Percentiles rank a stretch among this genome's conserved stretches.
phyloP scores from a whole-genome alignment of 2,888 invertebrate species.

The Limnephilus rhombicus region DNA sequence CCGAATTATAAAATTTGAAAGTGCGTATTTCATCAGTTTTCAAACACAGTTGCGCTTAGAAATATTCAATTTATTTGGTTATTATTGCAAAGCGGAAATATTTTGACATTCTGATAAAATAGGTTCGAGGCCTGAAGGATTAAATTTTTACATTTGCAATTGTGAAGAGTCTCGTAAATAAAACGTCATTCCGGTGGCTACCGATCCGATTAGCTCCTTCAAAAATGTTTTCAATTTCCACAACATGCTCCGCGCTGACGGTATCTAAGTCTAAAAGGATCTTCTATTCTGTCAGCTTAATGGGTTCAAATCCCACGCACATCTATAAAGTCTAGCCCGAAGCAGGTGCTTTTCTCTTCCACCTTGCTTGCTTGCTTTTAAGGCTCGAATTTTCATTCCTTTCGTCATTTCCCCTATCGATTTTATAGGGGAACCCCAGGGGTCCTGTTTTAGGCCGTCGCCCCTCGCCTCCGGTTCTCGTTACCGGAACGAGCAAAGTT shows the following conservation, averaged over 20 bases:
- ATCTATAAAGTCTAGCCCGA: not conserved
- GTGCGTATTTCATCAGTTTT: no score
- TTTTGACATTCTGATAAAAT: no score
- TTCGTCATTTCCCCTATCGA: constrained; percentile 41
- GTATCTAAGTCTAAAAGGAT: not conserved
- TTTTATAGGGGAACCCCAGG: not conserved
- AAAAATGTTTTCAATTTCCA: not conserved
- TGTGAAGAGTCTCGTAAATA: not conserved
- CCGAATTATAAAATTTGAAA: no score
- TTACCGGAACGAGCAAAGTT: constrained; percentile 7
- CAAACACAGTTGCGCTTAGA: no score
- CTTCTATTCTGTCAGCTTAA: constrained; percentile 16
- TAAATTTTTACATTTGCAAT: not conserved
- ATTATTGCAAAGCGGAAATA: no score
- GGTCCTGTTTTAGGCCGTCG: constrained; percentile 9
- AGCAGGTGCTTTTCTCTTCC: constrained; percentile 27
- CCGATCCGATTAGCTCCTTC: not conserved
- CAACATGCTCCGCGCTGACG: not conserved
- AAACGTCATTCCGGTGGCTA: not conserved
- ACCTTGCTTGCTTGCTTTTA: not conserved
- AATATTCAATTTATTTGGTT: no score
- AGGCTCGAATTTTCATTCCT: constrained; percentile 24
- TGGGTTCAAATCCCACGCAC: not conserved
- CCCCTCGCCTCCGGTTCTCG: constrained; percentile 16
- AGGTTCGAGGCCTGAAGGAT: no score